Conservation (phyloP, 2,888 invertebrate species). For the Isotomurus palustris region DNA sequence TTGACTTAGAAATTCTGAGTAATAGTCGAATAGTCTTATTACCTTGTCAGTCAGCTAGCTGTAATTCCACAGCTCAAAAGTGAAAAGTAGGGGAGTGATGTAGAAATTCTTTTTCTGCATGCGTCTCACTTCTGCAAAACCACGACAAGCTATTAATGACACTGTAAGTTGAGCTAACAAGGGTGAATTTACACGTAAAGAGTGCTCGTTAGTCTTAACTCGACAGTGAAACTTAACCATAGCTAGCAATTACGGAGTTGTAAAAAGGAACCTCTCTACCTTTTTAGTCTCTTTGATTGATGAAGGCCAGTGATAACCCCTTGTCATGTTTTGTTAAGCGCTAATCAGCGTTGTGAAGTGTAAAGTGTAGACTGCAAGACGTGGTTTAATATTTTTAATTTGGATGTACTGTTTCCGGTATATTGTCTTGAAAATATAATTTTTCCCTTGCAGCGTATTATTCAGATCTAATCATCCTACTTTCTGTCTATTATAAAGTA, state of each 20-base stretch:
- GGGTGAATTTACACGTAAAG: background rate
- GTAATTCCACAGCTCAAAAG: background rate
- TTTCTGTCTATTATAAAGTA: too few species aligned
- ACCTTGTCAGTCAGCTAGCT: too few species aligned
- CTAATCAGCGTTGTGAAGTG: background rate
- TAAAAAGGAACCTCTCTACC: background rate
- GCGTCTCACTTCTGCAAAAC: background rate
- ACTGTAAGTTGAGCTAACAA: too few species aligned
- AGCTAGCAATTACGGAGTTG: background rate
- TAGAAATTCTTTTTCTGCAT: background rate
- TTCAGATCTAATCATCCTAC: background rate
- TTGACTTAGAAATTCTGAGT: too few species aligned
- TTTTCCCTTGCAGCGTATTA: background rate
- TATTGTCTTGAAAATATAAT: too few species aligned
- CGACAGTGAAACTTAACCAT: constrained; percentile 1
- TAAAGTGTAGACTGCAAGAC: too few species aligned
- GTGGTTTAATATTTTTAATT: background rate
- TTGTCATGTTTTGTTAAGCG: background rate
- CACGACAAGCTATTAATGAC: background rate
- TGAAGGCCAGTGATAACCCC: constrained; percentile 1
- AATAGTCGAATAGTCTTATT: too few species aligned
- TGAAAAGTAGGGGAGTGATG: background rate
- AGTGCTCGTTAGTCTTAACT: constrained; percentile 1
- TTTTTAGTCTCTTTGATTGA: constrained; percentile 2
- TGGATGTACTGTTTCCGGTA: constrained; percentile 4